phyloP scores from a whole-genome alignment of 2,113 vertebrate species.

The Notiomystis cincta region DNA sequence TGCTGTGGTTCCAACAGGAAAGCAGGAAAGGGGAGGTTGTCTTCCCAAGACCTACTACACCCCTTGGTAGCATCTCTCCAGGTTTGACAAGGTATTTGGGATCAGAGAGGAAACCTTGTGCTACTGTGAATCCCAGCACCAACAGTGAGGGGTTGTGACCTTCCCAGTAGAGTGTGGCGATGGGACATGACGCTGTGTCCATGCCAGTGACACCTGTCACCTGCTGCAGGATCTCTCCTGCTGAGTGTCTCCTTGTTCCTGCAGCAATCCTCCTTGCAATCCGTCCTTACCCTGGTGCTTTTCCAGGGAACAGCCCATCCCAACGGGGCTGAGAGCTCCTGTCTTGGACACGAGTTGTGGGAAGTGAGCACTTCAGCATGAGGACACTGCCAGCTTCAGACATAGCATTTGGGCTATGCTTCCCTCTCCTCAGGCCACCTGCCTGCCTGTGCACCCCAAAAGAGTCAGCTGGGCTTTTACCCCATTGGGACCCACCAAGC shows the following conservation, averaged over 20 bases:
- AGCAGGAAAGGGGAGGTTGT: not conserved
- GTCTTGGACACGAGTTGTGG: accelerated
- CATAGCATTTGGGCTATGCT: not conserved
- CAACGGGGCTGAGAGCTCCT: accelerated
- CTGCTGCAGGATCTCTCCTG: not conserved
- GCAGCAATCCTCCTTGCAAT: not conserved
- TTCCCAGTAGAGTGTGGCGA: not conserved
- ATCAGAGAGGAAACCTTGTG: not conserved
- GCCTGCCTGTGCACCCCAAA: not conserved
- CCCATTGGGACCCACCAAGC: not conserved
- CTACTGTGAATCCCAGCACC: accelerated
- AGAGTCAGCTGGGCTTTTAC: not conserved
- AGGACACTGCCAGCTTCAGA: not conserved
- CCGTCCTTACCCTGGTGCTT: not conserved
- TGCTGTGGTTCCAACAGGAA: not conserved
- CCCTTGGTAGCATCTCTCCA: not conserved
- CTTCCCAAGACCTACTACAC: not conserved
- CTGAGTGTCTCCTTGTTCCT: not conserved
- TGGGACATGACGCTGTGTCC: not conserved
- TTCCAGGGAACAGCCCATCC: not conserved
- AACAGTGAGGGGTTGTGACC: accelerated
- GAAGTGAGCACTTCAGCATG: accelerated
- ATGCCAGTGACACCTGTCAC: accelerated
- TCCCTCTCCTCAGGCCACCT: not conserved
- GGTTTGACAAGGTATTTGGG: not conserved